A percentile compares a stretch with the other conserved stretches of the same genome.
These are phyloP conservation scores for Oreochromis grahami DNA, from an alignment of 2,797 vertebrate genomes.

Conservation along the genomic window DNA sequence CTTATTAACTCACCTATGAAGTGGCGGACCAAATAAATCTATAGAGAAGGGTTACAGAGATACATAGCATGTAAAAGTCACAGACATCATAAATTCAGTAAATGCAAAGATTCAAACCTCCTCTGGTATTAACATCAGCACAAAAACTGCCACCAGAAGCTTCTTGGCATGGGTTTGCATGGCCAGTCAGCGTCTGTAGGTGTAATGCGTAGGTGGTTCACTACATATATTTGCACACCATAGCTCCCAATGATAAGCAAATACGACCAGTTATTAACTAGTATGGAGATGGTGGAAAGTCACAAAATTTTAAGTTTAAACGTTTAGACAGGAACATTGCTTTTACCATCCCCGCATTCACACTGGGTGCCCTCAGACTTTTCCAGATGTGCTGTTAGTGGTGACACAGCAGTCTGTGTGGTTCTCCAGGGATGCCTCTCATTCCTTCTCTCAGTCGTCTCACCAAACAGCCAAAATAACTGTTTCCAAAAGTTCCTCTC, in stretches of 20 bases:
- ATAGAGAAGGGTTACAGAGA: neutral
- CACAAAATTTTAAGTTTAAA: neutral
- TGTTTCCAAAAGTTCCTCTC: neutral
- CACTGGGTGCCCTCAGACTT: constrained; percentile 8
- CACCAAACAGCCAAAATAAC: constrained; percentile 25
- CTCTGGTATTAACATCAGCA: neutral
- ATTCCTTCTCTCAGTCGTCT: constrained; percentile 36
- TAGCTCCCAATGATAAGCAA: neutral
- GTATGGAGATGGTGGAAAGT: neutral
- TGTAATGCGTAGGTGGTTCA: neutral
- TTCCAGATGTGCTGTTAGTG: constrained; percentile 30
- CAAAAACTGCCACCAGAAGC: neutral
- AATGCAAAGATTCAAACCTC: neutral
- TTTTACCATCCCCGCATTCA: neutral
- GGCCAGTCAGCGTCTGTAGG: neutral
- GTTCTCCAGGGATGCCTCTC: constrained; percentile 30
- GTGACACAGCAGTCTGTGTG: constrained; percentile 2
- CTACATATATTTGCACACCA: neutral
- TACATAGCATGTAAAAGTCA: neutral
- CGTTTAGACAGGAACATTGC: neutral
- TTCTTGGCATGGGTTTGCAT: neutral
- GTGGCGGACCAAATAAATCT: neutral
- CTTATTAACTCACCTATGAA: neutral
- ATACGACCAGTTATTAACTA: neutral
- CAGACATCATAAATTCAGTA: neutral